Conservation (phyloP, 2,888 invertebrate species). For the Melanotus villosus region DNA sequence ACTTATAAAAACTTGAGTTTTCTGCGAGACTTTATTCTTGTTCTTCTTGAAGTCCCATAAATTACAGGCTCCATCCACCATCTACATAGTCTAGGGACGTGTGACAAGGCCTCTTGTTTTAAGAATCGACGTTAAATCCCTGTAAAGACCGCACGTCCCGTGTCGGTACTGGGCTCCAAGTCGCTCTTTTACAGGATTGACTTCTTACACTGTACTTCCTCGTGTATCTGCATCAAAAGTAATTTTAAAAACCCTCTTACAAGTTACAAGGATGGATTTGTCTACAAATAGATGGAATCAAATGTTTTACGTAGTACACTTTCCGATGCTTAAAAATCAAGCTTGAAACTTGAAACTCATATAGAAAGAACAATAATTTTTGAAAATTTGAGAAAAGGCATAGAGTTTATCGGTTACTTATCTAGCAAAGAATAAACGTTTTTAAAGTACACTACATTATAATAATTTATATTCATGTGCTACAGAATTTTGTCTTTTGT, state of each 20-base stretch:
- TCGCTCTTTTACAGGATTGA: constrained; percentile 41
- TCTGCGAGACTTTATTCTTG: too few relatives aligned
- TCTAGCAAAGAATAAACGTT: too few relatives aligned
- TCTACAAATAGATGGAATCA: too few relatives aligned
- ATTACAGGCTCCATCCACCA: constrained; percentile 27
- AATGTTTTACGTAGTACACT: not conserved
- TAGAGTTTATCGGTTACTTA: too few relatives aligned
- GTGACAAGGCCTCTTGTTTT: constrained; percentile 50
- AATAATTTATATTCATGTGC: too few relatives aligned
- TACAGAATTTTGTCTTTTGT: too few relatives aligned
- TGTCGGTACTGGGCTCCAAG: constrained; percentile 38
- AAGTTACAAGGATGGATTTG: not conserved
- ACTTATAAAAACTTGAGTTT: too few relatives aligned
- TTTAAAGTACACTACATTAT: too few relatives aligned
- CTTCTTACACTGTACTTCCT: constrained; percentile 33
- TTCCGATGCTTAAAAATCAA: too few relatives aligned
- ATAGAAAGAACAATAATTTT: too few relatives aligned
- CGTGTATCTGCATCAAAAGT: constrained; percentile 1
- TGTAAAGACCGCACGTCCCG: constrained; percentile 64
- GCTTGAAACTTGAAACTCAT: too few relatives aligned
- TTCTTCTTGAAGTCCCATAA: not conserved
- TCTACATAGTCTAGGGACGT: constrained; percentile 34
- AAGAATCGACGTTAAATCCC: constrained; percentile 65
- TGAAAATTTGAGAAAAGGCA: too few relatives aligned
- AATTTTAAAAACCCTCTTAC: not conserved